Conservation (phyloP, 1,140 invertebrate genomes). For the Melitaea cinxia region DNA sequence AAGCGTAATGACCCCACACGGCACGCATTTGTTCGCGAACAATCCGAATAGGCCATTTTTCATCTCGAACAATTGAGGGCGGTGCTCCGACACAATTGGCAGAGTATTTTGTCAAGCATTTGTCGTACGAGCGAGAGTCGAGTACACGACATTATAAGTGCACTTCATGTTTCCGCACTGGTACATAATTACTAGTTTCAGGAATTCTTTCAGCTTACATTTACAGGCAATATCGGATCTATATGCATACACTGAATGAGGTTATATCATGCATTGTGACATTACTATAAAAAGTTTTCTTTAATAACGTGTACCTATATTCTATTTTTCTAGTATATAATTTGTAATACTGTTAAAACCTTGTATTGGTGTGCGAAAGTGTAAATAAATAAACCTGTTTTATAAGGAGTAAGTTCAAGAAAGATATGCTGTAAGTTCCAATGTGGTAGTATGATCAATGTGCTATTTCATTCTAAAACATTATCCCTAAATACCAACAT, state of each 20-base stretch:
- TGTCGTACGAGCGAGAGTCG: conserved; percentile 64
- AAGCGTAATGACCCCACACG: conserved; percentile 79
- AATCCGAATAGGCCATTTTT: conserved; percentile 80
- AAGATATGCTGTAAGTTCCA: too few relatives aligned
- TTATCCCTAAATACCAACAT: too few relatives aligned
- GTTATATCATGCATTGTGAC: background rate
- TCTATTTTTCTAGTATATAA: too few relatives aligned
- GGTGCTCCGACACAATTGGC: conserved; percentile 75
- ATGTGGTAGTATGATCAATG: too few relatives aligned
- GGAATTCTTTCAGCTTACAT: conserved; percentile 15
- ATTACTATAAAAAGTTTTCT: background rate
- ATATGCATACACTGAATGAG: background rate
- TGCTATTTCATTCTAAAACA: too few relatives aligned
- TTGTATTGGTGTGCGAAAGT: too few relatives aligned
- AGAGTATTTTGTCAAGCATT: conserved; percentile 79
- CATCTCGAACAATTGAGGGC: conserved; percentile 80
- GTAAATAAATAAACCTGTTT: too few relatives aligned
- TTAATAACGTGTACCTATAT: too few relatives aligned
- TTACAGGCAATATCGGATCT: conserved; percentile 12
- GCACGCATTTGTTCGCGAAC: conserved; percentile 79
- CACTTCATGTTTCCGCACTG: conserved; percentile 45
- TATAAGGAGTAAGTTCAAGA: too few relatives aligned
- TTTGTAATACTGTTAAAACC: too few relatives aligned
- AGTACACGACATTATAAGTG: conserved; percentile 63
- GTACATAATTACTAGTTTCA: conserved; percentile 30